Conservation (phyloP, 2,113 vertebrate species). For the Salvator merianae region DNA sequence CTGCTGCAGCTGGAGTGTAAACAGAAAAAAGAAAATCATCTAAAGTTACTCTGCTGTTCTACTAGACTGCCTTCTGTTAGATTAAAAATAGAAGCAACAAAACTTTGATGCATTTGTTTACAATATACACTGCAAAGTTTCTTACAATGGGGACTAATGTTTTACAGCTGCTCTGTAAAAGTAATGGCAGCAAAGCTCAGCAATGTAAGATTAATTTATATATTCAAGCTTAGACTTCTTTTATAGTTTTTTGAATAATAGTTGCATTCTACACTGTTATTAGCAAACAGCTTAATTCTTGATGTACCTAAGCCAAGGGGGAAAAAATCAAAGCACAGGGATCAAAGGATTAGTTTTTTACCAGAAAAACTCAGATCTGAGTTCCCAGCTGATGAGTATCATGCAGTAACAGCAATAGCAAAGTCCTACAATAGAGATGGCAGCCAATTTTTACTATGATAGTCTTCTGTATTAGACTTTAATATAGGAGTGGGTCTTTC, state of each 20-base stretch:
- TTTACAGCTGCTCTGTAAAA: conserved; percentile 23
- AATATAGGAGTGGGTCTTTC: background rate
- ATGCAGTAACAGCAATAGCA: background rate
- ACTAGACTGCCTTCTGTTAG: background rate
- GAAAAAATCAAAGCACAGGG: background rate
- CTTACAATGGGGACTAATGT: background rate
- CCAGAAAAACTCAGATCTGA: background rate
- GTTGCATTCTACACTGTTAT: background rate
- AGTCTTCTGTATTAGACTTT: background rate
- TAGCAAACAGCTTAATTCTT: conserved; percentile 19
- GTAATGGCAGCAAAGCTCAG: conserved; percentile 12
- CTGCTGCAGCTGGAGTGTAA: background rate
- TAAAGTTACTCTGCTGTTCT: background rate
- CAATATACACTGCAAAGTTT: background rate
- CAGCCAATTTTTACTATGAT: background rate
- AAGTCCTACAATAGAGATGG: background rate
- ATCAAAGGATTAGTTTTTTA: background rate
- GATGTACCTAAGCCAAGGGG: background rate
- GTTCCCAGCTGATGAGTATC: background rate
- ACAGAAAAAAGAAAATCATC: background rate
- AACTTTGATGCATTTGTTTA: conserved; percentile 13
- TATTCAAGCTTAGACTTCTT: background rate
- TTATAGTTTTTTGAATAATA: conserved; percentile 25
- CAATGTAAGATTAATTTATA: background rate
- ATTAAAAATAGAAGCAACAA: background rate